Evolutionary conservation across 2,888 invertebrate genomes (phyloP), one percentile per base, ranked within the genome.

Genomic region (Ormyrus labotus): DNA sequence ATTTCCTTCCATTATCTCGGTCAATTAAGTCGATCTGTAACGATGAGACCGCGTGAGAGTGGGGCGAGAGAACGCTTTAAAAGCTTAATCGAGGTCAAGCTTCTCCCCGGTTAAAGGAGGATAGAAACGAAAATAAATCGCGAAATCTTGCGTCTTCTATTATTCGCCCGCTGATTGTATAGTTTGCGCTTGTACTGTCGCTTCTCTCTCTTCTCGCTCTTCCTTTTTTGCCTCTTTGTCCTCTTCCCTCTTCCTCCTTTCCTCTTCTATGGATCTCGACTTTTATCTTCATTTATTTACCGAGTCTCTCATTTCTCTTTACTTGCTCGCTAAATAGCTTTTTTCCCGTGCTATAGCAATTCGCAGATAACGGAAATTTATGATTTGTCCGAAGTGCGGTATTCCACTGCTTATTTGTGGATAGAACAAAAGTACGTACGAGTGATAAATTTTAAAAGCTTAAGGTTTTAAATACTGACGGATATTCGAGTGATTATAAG

Each of bases 101-200:
- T 73, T 64, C 6, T 50, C 47, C 68, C 10, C 5, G 6, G 60
- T 11, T 34, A 55, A 48, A 69, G 51, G 11, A 69, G 48, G 34
- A 13, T 55, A 45, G 11, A 74, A 82, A 77, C 65, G 47, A 79
- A 76, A 82, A 82, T 76, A 76, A 72, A 79, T 72, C 65, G 69
- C 50, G 69, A 73, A 79, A 79, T 79, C 63, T 64, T 48, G 60
- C 65, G 58, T 57, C 73, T 75, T 71, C 67, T 69, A 78, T 81
- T 77, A 81, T 71, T 71, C 67, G 34, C 51, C 34, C 48, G n/a
- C 9, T 34, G 53, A 55, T 47, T 34, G 7, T n/a, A 47, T 4
- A 34, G 34, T 34, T 34, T 10, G 47, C 50, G 51, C 48, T 11
- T 47, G 64, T 13, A 50, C 13, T 58, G 45, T 45, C 34, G 34